Conservation (phyloP, 2,797 vertebrate genomes). For the Myotis vivesi region DNA sequence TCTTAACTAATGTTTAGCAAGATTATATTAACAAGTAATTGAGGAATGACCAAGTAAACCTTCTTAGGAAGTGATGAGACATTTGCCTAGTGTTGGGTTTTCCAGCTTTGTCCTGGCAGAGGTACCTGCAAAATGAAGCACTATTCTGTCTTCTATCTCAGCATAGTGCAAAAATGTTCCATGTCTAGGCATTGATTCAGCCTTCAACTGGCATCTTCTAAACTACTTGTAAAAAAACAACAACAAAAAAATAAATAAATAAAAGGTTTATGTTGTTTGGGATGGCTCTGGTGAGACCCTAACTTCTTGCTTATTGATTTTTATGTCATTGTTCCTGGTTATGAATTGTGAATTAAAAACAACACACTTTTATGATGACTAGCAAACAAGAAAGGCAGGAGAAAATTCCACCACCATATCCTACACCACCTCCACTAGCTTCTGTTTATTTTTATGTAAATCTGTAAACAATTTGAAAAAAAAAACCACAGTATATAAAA, state of each 20-base stretch:
- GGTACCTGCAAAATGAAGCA: background rate
- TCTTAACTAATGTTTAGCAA: background rate
- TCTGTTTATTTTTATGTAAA: background rate
- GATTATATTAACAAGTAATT: background rate
- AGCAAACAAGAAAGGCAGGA: conserved; percentile 40
- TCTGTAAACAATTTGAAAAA: background rate
- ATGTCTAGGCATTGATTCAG: conserved; percentile 42
- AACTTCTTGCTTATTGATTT: conserved; percentile 58
- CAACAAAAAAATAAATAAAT: too few relatives aligned
- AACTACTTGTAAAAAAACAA: background rate
- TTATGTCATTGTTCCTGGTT: conserved; percentile 67
- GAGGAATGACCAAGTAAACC: background rate
- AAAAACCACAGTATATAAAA: background rate
- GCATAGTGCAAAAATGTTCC: background rate
- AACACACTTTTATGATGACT: conserved; percentile 17
- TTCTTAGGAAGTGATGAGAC: background rate
- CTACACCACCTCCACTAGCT: background rate
- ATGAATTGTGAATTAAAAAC: conserved; percentile 51
- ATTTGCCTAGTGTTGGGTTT: background rate
- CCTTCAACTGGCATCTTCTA: conserved; percentile 57
- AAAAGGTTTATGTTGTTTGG: conserved; percentile 43
- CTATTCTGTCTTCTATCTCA: background rate
- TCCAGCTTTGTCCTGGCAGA: background rate
- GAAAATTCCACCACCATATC: background rate
- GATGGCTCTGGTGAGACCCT: background rate